phyloP scores from a whole-genome alignment of 2,113 vertebrate genomes.

The Dendropsophus ebraccatus region DNA sequence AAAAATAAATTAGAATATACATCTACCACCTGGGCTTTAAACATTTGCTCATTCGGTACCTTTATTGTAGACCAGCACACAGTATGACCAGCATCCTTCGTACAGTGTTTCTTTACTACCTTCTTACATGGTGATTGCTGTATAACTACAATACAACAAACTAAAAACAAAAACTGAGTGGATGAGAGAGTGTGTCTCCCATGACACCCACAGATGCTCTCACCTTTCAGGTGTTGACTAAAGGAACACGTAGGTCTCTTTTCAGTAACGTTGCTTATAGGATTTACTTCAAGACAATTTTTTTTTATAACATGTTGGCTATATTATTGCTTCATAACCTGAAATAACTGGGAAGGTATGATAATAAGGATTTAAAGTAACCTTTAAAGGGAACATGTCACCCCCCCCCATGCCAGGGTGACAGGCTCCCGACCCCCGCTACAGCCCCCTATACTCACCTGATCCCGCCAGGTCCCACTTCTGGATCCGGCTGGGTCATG shows the following conservation, averaged over 20 bases:
- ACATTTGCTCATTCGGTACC: neutral
- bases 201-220: neutral
- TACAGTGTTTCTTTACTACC: conserved; percentile 6
- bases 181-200: neutral
- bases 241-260: neutral
- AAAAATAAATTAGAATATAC: neutral
- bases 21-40: neutral
- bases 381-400: too few species aligned
- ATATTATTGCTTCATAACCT: conserved; percentile 18
- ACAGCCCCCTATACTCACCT: too few species aligned
- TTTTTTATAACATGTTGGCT: neutral
- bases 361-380: neutral
- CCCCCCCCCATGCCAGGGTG: too few species aligned
- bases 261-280: neutral
- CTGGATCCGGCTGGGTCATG: too few species aligned
- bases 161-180: neutral
- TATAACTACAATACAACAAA: neutral
- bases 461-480: too few species aligned
- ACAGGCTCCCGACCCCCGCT: too few species aligned
- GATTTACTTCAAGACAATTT: neutral
- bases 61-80: neutral
- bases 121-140: neutral
- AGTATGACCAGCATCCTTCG: neutral
- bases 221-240: neutral
- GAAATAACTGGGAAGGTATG: neutral